phyloP scores from a whole-genome alignment of 2,797 vertebrate genomes.

The Gymnopithys bicolor region DNA sequence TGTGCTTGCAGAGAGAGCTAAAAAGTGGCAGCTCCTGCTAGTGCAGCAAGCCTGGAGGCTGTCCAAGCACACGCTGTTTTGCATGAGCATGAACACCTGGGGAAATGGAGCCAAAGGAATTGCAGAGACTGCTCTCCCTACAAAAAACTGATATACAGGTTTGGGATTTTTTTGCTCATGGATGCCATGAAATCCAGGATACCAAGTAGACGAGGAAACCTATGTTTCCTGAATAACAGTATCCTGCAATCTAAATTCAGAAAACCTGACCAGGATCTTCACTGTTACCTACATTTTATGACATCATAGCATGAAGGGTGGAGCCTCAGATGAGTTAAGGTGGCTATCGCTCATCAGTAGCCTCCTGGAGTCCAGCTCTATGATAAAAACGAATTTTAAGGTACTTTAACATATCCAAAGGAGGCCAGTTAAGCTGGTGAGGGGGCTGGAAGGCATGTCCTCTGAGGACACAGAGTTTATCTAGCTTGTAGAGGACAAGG shows the following conservation, averaged over 20 bases:
- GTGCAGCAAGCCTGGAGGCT: background rate
- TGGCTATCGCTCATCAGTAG: background rate
- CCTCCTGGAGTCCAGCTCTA: background rate
- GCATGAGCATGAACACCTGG: background rate
- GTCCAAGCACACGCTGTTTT: background rate
- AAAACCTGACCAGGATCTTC: background rate
- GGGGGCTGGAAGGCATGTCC: background rate
- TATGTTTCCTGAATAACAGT: background rate
- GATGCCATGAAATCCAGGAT: background rate
- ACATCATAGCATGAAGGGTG: background rate
- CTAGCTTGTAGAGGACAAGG: background rate
- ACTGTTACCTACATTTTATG: background rate
- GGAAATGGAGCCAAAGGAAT: background rate
- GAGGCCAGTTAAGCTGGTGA: background rate
- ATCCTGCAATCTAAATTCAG: background rate
- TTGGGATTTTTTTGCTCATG: background rate
- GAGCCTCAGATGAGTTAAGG: background rate
- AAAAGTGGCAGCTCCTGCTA: background rate
- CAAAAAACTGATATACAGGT: background rate
- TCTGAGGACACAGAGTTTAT: background rate
- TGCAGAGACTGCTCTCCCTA: background rate
- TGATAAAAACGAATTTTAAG: background rate
- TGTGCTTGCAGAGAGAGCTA: background rate
- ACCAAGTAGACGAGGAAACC: background rate
- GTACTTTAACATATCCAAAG: background rate